These are phyloP conservation scores for Heliconius erato DNA, from an alignment of 2,888 invertebrate species.

Conservation along the genomic window DNA sequence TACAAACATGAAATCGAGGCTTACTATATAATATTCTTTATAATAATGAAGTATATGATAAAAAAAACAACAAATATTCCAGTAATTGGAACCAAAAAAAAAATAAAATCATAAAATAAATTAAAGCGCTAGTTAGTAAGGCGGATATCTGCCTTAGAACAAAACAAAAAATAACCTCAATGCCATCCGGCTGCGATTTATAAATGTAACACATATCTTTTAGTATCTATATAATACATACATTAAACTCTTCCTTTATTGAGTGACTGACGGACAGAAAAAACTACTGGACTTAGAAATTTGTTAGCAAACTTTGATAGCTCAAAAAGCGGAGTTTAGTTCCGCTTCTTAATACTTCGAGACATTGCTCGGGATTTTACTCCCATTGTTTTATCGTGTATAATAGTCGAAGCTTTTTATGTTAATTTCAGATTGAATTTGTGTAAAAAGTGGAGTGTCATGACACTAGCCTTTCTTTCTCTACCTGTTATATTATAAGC, in stretches of 20 bases:
- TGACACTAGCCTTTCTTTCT: neutral
- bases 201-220: neutral
- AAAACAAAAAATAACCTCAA: slow-evolving; percentile 2
- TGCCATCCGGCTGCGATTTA: neutral
- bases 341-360: no score
- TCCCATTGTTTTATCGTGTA: no score
- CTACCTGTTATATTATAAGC: neutral
- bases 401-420: no score
- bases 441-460: neutral
- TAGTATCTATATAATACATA: no score
- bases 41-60: neutral
- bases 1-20: no score
- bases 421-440: neutral
- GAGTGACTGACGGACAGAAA: neutral
- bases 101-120: neutral
- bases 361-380: no score
- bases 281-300: no score
- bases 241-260: neutral
- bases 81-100: neutral
- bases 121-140: neutral
- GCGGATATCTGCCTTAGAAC: neutral
- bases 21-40: no score
- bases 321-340: no score
- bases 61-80: neutral
- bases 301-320: no score